Evolutionary conservation across 2,797 vertebrate species (phyloP).

Genomic region (Cheirogaleus major): DNA sequence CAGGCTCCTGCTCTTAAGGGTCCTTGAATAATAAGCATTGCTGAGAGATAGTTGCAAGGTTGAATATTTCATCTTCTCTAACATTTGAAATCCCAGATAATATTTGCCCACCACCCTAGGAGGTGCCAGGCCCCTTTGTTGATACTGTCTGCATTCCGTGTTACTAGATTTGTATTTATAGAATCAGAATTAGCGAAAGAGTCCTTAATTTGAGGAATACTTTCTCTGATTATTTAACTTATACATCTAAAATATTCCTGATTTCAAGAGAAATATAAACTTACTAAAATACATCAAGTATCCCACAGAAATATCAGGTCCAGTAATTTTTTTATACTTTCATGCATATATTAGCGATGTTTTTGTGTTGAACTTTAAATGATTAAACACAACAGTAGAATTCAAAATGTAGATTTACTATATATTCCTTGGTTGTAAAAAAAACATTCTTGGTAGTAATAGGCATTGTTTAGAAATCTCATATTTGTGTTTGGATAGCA

Average conservation of each 20-base stretch:
- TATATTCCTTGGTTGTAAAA: neutral
- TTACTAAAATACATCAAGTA: neutral
- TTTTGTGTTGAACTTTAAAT: neutral
- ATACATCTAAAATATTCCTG: neutral
- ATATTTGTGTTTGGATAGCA: neutral
- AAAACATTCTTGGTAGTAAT: neutral
- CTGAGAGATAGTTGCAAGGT: neutral
- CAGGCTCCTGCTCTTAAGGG: neutral
- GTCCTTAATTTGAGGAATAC: neutral
- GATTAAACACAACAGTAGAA: neutral
- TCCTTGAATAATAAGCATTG: neutral
- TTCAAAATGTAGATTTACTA: neutral
- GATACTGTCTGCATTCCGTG: neutral
- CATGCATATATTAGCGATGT: neutral
- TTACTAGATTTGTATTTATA: neutral
- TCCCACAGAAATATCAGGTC: neutral
- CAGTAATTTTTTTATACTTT: neutral
- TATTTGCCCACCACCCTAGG: rapidly evolving
- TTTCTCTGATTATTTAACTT: neutral
- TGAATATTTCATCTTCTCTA: neutral
- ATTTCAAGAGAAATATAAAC: neutral
- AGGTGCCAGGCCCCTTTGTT: neutral
- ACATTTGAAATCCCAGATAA: neutral
- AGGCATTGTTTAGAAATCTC: neutral
- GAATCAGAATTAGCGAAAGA: neutral